These are phyloP conservation scores for Xenopus laevis DNA, from an alignment of 2,113 vertebrate species.

Conservation along the genomic window DNA sequence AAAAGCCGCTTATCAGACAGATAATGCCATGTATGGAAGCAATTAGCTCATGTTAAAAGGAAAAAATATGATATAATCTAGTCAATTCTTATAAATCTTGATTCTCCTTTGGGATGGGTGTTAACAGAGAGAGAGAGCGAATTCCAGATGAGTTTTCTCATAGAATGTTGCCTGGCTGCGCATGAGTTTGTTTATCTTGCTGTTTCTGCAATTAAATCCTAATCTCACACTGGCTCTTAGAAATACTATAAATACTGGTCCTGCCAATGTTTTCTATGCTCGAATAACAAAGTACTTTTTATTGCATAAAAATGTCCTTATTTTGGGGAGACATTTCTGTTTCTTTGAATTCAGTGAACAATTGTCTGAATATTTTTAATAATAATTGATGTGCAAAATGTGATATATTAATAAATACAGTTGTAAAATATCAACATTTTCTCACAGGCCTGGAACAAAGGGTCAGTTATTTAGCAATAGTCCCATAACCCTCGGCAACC, in stretches of 20 bases:
- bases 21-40: constrained; percentile 32
- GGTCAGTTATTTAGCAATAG: too few species aligned
- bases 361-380: too few species aligned
- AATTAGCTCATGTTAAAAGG: constrained; percentile 36
- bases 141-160: constrained; percentile 35
- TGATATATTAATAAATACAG: too few species aligned
- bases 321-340: too few species aligned
- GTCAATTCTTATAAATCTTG: constrained; percentile 32
- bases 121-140: constrained; percentile 15
- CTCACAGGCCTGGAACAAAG: too few species aligned
- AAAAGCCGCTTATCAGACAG: constrained; percentile 25
- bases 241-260: constrained; percentile 14
- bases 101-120: constrained; percentile 36
- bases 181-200: constrained; percentile 2
- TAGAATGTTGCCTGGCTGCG: constrained; percentile 31
- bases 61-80: constrained; percentile 3
- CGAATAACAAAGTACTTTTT: too few species aligned
- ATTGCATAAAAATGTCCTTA: too few species aligned
- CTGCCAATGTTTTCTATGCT: neutral
- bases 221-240: neutral
- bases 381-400: too few species aligned
- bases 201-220: constrained; percentile 8
- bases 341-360: too few species aligned
- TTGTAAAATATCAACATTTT: too few species aligned
- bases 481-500: too few species aligned